A percentile compares a stretch with the other conserved stretches of the same genome.
Evolutionary conservation across 2,888 invertebrate genomes (phyloP).

Genomic region (Lasioglossum calceatum): DNA sequence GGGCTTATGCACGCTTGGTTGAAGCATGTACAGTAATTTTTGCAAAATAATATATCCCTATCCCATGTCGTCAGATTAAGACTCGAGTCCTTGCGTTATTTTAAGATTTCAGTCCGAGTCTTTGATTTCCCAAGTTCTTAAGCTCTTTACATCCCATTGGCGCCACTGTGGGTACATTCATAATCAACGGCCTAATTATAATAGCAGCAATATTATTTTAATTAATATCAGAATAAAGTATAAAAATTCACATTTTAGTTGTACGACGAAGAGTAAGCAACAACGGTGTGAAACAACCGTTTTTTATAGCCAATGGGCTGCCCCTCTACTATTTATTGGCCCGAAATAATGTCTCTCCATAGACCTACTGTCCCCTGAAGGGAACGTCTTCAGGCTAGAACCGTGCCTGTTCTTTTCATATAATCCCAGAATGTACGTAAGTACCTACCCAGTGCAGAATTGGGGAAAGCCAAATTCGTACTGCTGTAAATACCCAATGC

Average conservation of each 20-base stretch:
- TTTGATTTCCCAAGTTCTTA: neutral
- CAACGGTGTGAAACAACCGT: no score
- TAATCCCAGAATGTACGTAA: neutral
- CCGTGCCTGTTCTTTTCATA: no score
- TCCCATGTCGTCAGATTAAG: no score
- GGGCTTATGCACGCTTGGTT: neutral
- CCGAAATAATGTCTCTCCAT: no score
- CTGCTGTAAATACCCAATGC: no score
- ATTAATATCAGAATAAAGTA: neutral
- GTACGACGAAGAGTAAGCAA: no score
- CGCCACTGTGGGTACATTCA: neutral
- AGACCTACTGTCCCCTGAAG: no score
- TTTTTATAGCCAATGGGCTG: no score
- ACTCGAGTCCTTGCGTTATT: neutral
- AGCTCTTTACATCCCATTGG: no score
- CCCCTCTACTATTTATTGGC: no score
- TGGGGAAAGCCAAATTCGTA: neutral
- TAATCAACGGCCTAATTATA: neutral
- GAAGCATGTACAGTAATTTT: neutral
- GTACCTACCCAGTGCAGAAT: neutral
- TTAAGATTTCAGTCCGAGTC: neutral
- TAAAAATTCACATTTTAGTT: neutral
- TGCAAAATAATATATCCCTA: neutral
- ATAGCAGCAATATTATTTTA: neutral
- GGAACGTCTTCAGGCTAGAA: no score